These are phyloP conservation scores for Drosophila fuyamai DNA, from an alignment of 1,140 invertebrate genomes.

Conservation along the genomic window DNA sequence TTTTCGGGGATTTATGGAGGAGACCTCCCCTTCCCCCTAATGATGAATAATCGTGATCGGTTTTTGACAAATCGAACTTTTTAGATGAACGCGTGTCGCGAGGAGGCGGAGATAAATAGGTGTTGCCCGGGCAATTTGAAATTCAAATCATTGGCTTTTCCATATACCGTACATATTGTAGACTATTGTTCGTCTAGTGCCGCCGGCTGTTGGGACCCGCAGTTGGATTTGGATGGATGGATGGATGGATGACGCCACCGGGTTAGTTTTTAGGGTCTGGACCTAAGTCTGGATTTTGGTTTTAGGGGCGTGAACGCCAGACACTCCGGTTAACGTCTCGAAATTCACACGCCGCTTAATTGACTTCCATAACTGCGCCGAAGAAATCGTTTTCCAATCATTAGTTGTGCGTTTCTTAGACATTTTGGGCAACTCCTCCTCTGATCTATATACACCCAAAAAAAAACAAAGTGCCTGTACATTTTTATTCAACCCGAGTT, in stretches of 20 bases:
- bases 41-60: constrained; percentile 53
- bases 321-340: constrained; percentile 45
- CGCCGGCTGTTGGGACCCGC: constrained; percentile 49
- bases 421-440: constrained; percentile 23
- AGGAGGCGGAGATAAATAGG: constrained; percentile 20
- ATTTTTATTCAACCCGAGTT: no score
- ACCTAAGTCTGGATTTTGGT: not conserved
- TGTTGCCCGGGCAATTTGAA: constrained; percentile 62
- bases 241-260: constrained; percentile 59
- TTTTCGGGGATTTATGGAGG: constrained; percentile 3
- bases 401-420: constrained; percentile 40
- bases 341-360: constrained; percentile 77
- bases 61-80: constrained; percentile 68
- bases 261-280: constrained; percentile 10
- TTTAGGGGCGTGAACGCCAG: constrained; percentile 51
- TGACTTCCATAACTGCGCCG: constrained; percentile 57
- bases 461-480: not conserved
- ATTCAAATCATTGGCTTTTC: constrained; percentile 54
- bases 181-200: constrained; percentile 20
- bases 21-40: constrained; percentile 35
- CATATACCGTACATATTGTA: constrained; percentile 14
- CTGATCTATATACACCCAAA: not conserved
- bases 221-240: constrained; percentile 7
- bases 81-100: constrained; percentile 47
- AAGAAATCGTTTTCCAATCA: constrained; percentile 69